Evolutionary conservation across 1,140 invertebrate species (phyloP), one percentile per base, ranked within the genome.

Genomic region (Wiebesia pumilae): DNA sequence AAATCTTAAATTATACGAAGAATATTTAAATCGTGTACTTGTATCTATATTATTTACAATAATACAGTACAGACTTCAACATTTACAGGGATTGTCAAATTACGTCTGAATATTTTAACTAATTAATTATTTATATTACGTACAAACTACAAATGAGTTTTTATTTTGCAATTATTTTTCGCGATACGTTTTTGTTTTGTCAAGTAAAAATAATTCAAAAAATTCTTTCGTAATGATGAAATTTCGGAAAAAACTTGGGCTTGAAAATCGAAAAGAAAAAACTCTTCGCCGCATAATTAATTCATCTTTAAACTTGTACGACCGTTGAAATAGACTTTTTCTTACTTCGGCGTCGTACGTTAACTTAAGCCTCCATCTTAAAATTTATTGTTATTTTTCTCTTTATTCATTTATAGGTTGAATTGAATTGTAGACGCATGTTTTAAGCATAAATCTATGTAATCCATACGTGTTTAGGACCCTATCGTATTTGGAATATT

Each of bases 41-140:
- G 30, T 73, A 40, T 85, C 33, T 30, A 85, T 86, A 77, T n/a
- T 86, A 86, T 86, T 86, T 86, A 86, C 85, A 86, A 71, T 86
- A 82, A 86, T 78, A 83, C 30, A 86, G 54, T 73, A 77, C 85
- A 86, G 85, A 83, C 71, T 86, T 82, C 54, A 86, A 86, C 85
- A 83, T 86, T 77, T 86, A 86, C 85, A 86, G 78, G 85, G 85
- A 86, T 86, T 86, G 85, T 86, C 85, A 86, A 78, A 82, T 82
- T 86, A 86, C 85, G 84, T 81, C 69, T 81, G 78, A 86, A 86
- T 81, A 75, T 86, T 75, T 81, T 67, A 69, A 81, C 54, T 81
- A 81, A 79, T 80, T 85, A 51, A 86, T 86, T 81, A 86, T 65
- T 30, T 35, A 65, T 85, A 65, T 81, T 81, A 81, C 79, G 81